phyloP scores from a whole-genome alignment of 2,888 invertebrate genomes.

The Hartigia nigra region DNA sequence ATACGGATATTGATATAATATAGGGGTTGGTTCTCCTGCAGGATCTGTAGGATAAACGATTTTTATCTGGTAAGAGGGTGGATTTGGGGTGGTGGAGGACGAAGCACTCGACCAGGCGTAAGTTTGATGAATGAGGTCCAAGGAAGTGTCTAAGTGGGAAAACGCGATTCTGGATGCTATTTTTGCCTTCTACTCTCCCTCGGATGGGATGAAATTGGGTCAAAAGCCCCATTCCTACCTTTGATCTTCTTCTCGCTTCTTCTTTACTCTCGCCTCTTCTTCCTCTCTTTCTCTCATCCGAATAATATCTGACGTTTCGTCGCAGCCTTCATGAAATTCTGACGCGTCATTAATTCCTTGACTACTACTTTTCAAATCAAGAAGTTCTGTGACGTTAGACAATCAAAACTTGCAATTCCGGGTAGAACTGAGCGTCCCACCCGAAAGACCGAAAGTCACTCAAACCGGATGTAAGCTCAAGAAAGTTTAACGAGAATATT shows the following conservation, averaged over 20 bases:
- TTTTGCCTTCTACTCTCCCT: not conserved
- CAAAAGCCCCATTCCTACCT: not conserved
- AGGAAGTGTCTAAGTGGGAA: not conserved
- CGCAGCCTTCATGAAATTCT: not conserved
- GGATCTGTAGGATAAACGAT: conserved; percentile 28
- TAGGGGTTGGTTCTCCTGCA: conserved; percentile 13
- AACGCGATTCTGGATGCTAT: not conserved
- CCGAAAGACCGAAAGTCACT: not conserved
- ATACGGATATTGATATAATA: not conserved
- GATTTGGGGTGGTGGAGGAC: not conserved
- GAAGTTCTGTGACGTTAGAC: not conserved
- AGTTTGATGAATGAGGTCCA: conserved; percentile 2
- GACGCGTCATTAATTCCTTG: not conserved
- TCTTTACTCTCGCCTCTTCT: not conserved
- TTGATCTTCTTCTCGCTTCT: not conserved
- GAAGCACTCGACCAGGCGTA: not conserved
- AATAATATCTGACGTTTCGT: not conserved
- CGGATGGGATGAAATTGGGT: not conserved
- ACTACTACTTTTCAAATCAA: not conserved
- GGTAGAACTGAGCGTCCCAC: not conserved
- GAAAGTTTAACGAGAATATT: not conserved
- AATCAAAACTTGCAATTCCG: not conserved
- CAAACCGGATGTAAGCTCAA: not conserved
- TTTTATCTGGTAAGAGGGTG: conserved; percentile 3
- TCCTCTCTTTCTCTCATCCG: not conserved